phyloP scores from a whole-genome alignment of 2,888 invertebrate species.

The Capitulum mitella region DNA sequence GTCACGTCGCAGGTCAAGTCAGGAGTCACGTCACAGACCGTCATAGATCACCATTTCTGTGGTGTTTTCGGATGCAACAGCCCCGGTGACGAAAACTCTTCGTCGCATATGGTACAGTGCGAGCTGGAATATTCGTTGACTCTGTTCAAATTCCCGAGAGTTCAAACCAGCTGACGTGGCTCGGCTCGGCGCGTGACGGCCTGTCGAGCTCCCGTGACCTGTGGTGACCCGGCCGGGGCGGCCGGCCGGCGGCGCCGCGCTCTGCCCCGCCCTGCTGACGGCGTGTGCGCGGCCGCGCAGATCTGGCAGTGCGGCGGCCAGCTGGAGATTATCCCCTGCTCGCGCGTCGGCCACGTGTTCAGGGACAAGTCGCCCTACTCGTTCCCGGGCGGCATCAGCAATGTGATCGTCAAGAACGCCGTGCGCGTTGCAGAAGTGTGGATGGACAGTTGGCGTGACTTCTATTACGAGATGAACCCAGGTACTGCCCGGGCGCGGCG shows the following conservation, averaged over 20 bases:
- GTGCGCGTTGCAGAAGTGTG: slow-evolving; percentile 98
- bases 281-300: slow-evolving; percentile 47
- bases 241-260: background rate
- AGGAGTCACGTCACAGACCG: too few species aligned
- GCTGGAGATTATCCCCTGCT: slow-evolving; percentile 91
- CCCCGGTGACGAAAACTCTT: too few species aligned
- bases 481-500: slow-evolving; percentile 50
- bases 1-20: too few species aligned
- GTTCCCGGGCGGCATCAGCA: slow-evolving; percentile 96
- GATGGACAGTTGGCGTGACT: slow-evolving; percentile 99
- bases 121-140: too few species aligned
- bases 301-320: slow-evolving; percentile 96
- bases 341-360: slow-evolving; percentile 95
- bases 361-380: slow-evolving; percentile 97
- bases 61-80: too few species aligned
- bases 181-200: background rate
- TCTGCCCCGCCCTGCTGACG: background rate
- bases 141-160: too few species aligned
- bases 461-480: slow-evolving; percentile 99
- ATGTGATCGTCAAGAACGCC: slow-evolving; percentile 95
- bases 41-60: too few species aligned
- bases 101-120: too few species aligned
- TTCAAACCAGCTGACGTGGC: too few species aligned
- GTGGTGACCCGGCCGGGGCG: background rate
- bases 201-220: background rate